Base-by-base conservation (phyloP, 2,888 invertebrate species). In the Nymphalis c-album region DNA sequence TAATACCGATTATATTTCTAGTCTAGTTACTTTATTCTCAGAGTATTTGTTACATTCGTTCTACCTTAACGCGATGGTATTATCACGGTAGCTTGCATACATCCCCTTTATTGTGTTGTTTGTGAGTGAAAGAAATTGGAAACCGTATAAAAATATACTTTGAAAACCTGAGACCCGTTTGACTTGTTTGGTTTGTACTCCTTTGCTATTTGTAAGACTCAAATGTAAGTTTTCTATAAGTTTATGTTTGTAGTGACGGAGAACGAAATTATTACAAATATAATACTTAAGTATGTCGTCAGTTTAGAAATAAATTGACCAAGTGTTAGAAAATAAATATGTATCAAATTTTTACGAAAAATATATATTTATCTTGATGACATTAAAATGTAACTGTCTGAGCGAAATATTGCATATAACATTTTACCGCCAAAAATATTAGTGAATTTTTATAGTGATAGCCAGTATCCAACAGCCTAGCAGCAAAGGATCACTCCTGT, bases 101-200 rank as follows among this genome's bases (percentile, higher is more conserved):
- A 78, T 78, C 80, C 81, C 80, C 82, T 70, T 77, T 78, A 80
- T 81, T 80, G 79, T 76, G 78, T 82, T 84, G 82, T 85, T 85
- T 85, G 81, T 82, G 78, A 78, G 81, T 78, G 76, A 82, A 84
- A 85, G 83, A 84, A 87, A 87, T 88, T 85, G 80, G 82, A 86
- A 82, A 82, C 78, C 78, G 73, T 80, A 80, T 79, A 84, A 80
- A 83, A 83, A 79, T 75, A 78, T 77, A 79, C 83, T 79, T 83
- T 78, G 78, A 75, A 81, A 83, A 84, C 78, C 73, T 76, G 77
- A 80, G 76, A 85, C 86, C 76, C 71, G 86, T 84, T 76, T 77
- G 80, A 84, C 88, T 82, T 72, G 88, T 88, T 87, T 82, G 69
- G 73, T 74, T 79, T 75, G 76, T 77, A 75, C 40, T 72, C 73